These are phyloP conservation scores for Lineus longissimus DNA, from an alignment of 1,140 invertebrate genomes.

Conservation along the genomic window DNA sequence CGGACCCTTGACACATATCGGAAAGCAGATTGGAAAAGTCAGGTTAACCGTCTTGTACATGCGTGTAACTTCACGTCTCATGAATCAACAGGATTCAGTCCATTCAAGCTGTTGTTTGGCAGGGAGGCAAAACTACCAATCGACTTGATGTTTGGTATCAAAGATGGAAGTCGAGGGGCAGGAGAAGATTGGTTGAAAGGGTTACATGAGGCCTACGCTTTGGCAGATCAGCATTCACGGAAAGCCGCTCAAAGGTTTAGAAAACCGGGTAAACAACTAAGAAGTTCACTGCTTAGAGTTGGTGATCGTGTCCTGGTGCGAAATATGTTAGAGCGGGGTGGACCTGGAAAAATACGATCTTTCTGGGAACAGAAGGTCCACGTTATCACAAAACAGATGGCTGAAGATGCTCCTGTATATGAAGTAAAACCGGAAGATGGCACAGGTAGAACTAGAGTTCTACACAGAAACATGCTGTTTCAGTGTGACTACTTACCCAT, in stretches of 20 bases:
- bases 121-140: conserved; percentile 16
- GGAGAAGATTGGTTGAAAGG: neutral
- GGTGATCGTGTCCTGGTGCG: conserved; percentile 25
- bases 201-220: too few species aligned
- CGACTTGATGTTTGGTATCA: conserved; percentile 15
- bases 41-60: conserved; percentile 12
- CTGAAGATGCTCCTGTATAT: conserved; percentile 21
- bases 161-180: neutral
- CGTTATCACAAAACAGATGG: conserved; percentile 2
- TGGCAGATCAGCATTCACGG: too few species aligned
- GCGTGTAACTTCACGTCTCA: conserved; percentile 18
- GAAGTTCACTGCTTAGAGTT: too few species aligned
- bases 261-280: too few species aligned
- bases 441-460: neutral
- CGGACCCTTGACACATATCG: conserved; percentile 13
- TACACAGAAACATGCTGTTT: conserved; percentile 12
- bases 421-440: conserved; percentile 14
- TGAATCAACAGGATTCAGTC: conserved; percentile 12
- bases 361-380: conserved; percentile 22
- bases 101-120: conserved; percentile 21
- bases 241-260: too few species aligned
- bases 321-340: conserved; percentile 21
- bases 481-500: conserved; percentile 12
- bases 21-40: conserved; percentile 17
- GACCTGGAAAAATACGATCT: conserved; percentile 22